Base-by-base conservation (phyloP, 2,113 vertebrate species). In the Manacus vitellinus region DNA sequence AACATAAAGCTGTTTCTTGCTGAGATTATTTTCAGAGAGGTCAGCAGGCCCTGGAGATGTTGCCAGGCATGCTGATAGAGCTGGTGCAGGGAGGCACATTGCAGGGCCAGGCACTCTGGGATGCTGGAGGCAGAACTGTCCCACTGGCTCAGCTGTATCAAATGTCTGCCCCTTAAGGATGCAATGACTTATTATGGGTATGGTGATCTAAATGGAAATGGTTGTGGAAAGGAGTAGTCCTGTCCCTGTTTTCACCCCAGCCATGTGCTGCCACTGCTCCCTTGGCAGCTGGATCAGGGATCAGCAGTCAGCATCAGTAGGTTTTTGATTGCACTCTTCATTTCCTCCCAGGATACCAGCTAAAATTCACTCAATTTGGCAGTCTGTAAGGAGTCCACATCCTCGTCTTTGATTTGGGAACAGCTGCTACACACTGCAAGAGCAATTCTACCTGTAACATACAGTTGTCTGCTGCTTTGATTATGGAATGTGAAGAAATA, bases 21-120 rank as follows among this genome's bases (percentile, higher is more conserved):
- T 0, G 22, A 39, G 49, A 37, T 67, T 46, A 33, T n/a, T 76
- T 79, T 73, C 54, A 52, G 78, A 25, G 7, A 37, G 62, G 25
- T 86, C 62, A 43, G 51, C 11, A 44, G 78, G 66, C 33, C 23
- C 56, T 1, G 30, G 28, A 52, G 78, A 79, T 46, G 43, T 22
- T 0, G 0, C 28, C 61, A 15, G 71, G 81, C 66, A 68, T 3
- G 0, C 12, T 0, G 5, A 16, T 3, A 41, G 55, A 44, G 17
- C 62, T 37, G 55, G 6, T 41, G 21, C 39, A 22, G 63, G 25
- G 46, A 78, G 46, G 13, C 3, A 7, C 3, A 12, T 7, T 37
- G 39, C 56, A 67, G 56, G 54, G 43, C 61, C 11, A 4, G 55
- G 43, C 0, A 0, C n/a, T 28, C 35, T 5, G 49, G 52, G 39